These are phyloP conservation scores for Martes martes DNA, from an alignment of 2,113 vertebrate genomes.

Conservation along the genomic window DNA sequence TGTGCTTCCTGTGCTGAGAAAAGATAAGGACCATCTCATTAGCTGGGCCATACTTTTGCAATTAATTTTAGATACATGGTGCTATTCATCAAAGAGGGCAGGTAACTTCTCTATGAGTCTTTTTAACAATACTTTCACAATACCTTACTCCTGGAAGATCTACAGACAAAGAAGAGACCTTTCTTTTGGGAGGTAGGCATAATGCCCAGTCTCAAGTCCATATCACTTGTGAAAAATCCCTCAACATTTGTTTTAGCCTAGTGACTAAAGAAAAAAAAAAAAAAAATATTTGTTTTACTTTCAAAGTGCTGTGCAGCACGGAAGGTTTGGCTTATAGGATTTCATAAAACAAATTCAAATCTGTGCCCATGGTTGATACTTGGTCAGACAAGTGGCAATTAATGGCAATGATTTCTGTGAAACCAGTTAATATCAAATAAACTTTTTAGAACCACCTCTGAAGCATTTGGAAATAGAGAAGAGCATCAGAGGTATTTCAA, in stretches of 20 bases:
- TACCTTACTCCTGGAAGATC: slow-evolving; percentile 66
- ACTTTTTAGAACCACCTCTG: slow-evolving; percentile 27
- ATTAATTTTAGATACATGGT: slow-evolving; percentile 85
- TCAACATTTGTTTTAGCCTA: slow-evolving; percentile 51
- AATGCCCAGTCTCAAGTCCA: not conserved
- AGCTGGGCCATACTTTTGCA: slow-evolving; percentile 83
- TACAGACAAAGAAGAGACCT: slow-evolving; percentile 69
- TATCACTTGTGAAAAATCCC: slow-evolving; percentile 55
- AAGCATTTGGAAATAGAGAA: not conserved
- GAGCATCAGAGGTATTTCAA: not conserved
- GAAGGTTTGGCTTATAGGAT: slow-evolving; percentile 36
- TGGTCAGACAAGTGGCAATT: slow-evolving; percentile 41
- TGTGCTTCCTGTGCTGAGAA: slow-evolving; percentile 80
- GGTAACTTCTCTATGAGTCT: slow-evolving; percentile 83
- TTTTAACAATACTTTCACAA: slow-evolving; percentile 79
- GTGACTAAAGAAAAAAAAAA: slow-evolving; percentile 42
- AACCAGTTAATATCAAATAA: slow-evolving; percentile 54
- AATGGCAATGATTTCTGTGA: slow-evolving; percentile 59
- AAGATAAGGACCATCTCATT: slow-evolving; percentile 86
- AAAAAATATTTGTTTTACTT: slow-evolving; percentile 53
- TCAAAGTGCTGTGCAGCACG: slow-evolving; percentile 45
- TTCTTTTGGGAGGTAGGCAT: slow-evolving; percentile 57
- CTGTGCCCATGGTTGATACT: not conserved
- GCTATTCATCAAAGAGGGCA: slow-evolving; percentile 84
- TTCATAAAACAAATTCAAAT: slow-evolving; percentile 54